A percentile compares a stretch with the other conserved stretches of the same genome.
These are phyloP conservation scores for Orthonychiurus folsomi DNA, from an alignment of 2,888 invertebrate genomes.

Conservation along the genomic window DNA sequence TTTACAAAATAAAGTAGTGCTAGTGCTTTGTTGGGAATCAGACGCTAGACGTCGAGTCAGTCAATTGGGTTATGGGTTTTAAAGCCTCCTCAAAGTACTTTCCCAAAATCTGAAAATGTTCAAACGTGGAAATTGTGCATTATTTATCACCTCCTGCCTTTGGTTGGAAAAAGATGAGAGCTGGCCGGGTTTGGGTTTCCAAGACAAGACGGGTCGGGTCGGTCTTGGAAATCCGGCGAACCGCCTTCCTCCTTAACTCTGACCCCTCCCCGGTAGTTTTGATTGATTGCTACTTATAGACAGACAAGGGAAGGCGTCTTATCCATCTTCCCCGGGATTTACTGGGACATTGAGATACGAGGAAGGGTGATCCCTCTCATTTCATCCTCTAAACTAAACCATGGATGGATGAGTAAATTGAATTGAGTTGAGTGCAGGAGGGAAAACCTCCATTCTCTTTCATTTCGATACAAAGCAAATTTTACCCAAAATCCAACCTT, in stretches of 20 bases:
- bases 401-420: neutral
- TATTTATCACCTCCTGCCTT: conserved; percentile 1
- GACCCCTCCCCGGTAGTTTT: neutral
- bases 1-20: too few relatives aligned
- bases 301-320: neutral
- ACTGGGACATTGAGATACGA: neutral
- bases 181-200: neutral
- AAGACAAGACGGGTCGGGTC: too few relatives aligned
- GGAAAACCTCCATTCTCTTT: neutral
- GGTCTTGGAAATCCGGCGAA: too few relatives aligned
- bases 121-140: neutral
- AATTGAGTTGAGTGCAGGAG: neutral
- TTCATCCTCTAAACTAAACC: neutral
- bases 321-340: neutral
- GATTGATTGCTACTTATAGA: neutral
- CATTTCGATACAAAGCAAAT: too few relatives aligned
- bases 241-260: too few relatives aligned
- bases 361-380: neutral
- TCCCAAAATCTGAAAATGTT: neutral
- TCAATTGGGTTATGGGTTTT: too few relatives aligned
- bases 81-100: too few relatives aligned
- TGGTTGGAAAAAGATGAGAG: neutral
- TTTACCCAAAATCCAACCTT: neutral
- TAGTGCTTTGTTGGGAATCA: too few relatives aligned
- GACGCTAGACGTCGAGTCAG: too few relatives aligned